These are phyloP conservation scores for Ciconia nigra DNA, from an alignment of 2,797 vertebrate species.

Conservation along the genomic window DNA sequence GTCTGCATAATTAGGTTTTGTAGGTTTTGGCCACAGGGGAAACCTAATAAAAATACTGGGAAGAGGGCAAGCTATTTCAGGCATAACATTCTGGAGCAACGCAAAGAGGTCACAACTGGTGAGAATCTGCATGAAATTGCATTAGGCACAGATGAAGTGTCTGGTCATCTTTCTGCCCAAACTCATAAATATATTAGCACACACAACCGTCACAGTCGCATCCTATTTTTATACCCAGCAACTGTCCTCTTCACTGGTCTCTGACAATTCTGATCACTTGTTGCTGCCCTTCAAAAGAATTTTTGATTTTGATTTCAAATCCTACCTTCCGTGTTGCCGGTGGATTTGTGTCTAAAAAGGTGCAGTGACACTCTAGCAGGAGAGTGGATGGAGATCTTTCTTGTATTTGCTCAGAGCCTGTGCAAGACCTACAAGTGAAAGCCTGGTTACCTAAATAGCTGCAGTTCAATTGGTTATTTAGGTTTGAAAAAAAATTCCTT, in stretches of 20 bases:
- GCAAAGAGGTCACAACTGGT: background rate
- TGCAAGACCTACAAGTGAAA: background rate
- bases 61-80: slow-evolving; percentile 19
- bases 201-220: background rate
- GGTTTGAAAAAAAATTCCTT: background rate
- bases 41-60: slow-evolving; percentile 2
- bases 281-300: background rate
- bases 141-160: slow-evolving; percentile 29
- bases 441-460: background rate
- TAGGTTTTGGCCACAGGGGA: background rate
- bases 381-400: background rate
- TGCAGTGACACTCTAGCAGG: background rate
- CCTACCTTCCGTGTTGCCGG: background rate
- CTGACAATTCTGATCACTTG: background rate
- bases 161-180: background rate
- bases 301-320: background rate
- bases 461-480: background rate
- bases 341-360: background rate
- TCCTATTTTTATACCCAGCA: background rate
- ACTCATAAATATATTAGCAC: slow-evolving; percentile 19
- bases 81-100: background rate
- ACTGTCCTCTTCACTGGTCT: background rate
- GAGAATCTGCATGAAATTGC: slow-evolving; percentile 29
- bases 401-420: background rate
- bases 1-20: slow-evolving; percentile 16